Evolutionary conservation across 2,888 invertebrate genomes (phyloP), one percentile per base, ranked within the genome.

Genomic region (Hypercompe scribonia): DNA sequence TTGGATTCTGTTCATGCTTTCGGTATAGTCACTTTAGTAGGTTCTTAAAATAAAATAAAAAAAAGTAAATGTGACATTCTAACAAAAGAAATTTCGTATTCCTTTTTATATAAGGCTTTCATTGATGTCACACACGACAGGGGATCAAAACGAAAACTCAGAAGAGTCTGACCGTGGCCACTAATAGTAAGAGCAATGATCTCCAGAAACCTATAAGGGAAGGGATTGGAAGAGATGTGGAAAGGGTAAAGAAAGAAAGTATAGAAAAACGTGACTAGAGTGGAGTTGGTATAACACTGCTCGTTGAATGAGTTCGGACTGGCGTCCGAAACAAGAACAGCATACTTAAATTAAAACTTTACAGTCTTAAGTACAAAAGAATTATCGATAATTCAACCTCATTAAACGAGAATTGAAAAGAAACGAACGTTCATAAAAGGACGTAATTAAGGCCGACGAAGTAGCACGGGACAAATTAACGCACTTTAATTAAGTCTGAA

Each of bases 351-450:
- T 54, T 50, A 58, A 68, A 28, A 65, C 65, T 65, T 54, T 54
- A 63, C 64, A 15, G 65, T 69, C 54, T 54, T 58, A 68, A 76
- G 76, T 74, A 73, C 72, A 69, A 70, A 69, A 71, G 68, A 80
- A 69, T 58, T 46, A 66, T 65, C 72, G 72, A 76, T 82, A 82
- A 80, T 77, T 80, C 72, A 76, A 72, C 68, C 69, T 78, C 77
- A 84, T 78, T 84, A 78, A 78, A 78, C 75, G 74, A 72, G 77
- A 83, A 75, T 82, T 72, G 67, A 82, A 82, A 82, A 82, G 82
- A 79, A 84, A 80, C 75, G 73, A 69, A 63, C 71, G 46, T 68
- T 70, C 77, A n/a, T 76, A 83, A 83, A 76, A 67, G 74, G 70
- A 69, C 78, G 68, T 79, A 83, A 84, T 83, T 79, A 84, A 81